Conservation (phyloP, 2,888 invertebrate species). For the Hypena proboscidalis region DNA sequence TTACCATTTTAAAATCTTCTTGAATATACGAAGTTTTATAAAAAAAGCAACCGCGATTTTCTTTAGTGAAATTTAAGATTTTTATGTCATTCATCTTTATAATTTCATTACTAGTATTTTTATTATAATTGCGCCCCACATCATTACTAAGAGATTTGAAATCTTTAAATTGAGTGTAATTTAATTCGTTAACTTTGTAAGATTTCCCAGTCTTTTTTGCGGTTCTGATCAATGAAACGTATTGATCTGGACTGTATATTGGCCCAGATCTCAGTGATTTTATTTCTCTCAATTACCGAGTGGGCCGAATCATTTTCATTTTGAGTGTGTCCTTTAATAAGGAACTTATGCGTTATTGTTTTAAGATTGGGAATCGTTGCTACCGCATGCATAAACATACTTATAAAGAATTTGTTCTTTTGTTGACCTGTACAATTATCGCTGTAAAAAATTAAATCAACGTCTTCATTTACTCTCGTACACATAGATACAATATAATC, state of each 20-base stretch:
- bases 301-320: slow-evolving; percentile 23
- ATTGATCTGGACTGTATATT: slow-evolving; percentile 23
- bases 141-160: slow-evolving; percentile 7
- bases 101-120: slow-evolving; percentile 4
- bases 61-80: slow-evolving; percentile 4
- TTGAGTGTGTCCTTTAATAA: slow-evolving; percentile 9
- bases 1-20: slow-evolving; percentile 8
- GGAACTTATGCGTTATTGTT: slow-evolving; percentile 10
- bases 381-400: slow-evolving; percentile 8
- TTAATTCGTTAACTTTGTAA: slow-evolving; percentile 5
- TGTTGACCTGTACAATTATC: slow-evolving; percentile 14
- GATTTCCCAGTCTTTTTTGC: slow-evolving; percentile 22
- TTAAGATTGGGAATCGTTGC: slow-evolving; percentile 8
- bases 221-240: slow-evolving; percentile 19
- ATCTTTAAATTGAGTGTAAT: slow-evolving; percentile 8
- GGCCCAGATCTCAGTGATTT: slow-evolving; percentile 13
- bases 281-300: slow-evolving; percentile 22
- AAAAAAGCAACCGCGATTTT: slow-evolving; percentile 5
- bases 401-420: slow-evolving; percentile 6
- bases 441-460: slow-evolving; percentile 11
- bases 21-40: slow-evolving; percentile 7
- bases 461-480: slow-evolving; percentile 9
- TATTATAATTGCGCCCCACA: slow-evolving; percentile 3
- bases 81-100: slow-evolving; percentile 8
- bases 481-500: slow-evolving; percentile 4